Percentiles rank a stretch among this genome's conserved stretches.
phyloP scores from a whole-genome alignment of 2,113 vertebrate species.

The Polypterus bichir region DNA sequence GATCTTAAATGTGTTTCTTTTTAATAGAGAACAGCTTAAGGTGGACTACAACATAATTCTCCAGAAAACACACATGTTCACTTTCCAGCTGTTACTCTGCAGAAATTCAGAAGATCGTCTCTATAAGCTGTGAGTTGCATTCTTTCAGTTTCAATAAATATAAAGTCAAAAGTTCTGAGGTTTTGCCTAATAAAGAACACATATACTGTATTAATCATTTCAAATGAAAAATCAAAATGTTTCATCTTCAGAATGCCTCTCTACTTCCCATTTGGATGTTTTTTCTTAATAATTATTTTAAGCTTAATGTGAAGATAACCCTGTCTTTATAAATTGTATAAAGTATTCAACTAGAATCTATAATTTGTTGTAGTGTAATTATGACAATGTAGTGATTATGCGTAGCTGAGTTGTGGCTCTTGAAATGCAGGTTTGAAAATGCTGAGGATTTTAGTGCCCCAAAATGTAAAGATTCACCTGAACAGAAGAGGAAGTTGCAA shows the following conservation, averaged over 20 bases:
- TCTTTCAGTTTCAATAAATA: neutral
- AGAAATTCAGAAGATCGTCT: slow-evolving; percentile 39
- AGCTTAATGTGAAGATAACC: neutral
- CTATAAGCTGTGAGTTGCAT: slow-evolving; percentile 46
- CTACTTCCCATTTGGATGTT: no score
- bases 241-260: no score
- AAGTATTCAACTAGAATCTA: neutral
- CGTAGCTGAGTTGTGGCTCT: no score
- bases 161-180: no score
- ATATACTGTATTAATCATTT: no score
- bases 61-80: slow-evolving; percentile 49
- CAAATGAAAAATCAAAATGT: no score
- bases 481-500: slow-evolving; percentile 44
- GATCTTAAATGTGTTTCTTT: slow-evolving; percentile 3
- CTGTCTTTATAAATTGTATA: neutral
- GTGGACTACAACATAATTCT: slow-evolving; percentile 40
- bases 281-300: neutral
- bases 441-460: slow-evolving; percentile 6
- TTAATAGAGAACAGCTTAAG: slow-evolving; percentile 49
- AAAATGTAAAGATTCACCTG: slow-evolving; percentile 27
- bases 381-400: no score
- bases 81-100: slow-evolving; percentile 47
- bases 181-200: no score
- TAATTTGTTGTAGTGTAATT: no score
- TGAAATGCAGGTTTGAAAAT: neutral